phyloP scores from a whole-genome alignment of 2,888 invertebrate genomes.

The Drosophila antonietae region DNA sequence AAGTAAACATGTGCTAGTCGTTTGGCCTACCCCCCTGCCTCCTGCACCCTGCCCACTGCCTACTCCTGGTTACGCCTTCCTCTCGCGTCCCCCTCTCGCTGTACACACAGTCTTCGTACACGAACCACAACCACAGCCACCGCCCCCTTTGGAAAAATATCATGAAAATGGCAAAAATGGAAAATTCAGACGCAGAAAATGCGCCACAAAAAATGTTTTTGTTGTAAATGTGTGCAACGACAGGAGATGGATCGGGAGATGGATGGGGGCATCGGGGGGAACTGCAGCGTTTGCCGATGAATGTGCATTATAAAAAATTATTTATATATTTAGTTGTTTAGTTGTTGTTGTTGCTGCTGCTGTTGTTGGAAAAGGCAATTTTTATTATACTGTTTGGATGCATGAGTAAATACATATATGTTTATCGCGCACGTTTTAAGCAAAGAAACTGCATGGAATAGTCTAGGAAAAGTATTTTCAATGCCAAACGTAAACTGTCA shows the following conservation, averaged over 20 bases:
- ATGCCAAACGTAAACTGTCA: slow-evolving; percentile 35
- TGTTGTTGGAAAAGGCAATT: slow-evolving; percentile 23
- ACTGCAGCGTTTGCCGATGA: slow-evolving; percentile 27
- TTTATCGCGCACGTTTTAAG: slow-evolving; percentile 14
- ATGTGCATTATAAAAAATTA: slow-evolving; percentile 68
- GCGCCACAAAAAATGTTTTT: slow-evolving; percentile 74
- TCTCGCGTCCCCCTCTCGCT: not conserved
- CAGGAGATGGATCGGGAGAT: not conserved
- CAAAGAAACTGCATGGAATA: slow-evolving; percentile 48
- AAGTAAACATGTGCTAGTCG: slow-evolving; percentile 82
- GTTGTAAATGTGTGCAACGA: slow-evolving; percentile 54
- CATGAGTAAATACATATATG: not conserved
- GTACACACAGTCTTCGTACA: not conserved
- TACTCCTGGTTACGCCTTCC: not conserved
- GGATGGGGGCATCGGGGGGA: not conserved
- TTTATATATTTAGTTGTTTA: slow-evolving; percentile 58
- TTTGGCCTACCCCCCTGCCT: slow-evolving; percentile 45
- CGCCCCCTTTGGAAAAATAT: slow-evolving; percentile 63
- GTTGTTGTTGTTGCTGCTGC: not conserved
- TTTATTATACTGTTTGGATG: slow-evolving; percentile 13
- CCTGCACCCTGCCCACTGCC: not conserved
- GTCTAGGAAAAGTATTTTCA: slow-evolving; percentile 41
- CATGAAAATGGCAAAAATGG: slow-evolving; percentile 77
- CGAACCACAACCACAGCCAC: slow-evolving; percentile 13
- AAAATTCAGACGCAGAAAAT: slow-evolving; percentile 73